A percentile compares a stretch with the other conserved stretches of the same genome.
These are phyloP conservation scores for Physocephala rufipes DNA, from an alignment of 2,888 invertebrate genomes.

Conservation along the genomic window DNA sequence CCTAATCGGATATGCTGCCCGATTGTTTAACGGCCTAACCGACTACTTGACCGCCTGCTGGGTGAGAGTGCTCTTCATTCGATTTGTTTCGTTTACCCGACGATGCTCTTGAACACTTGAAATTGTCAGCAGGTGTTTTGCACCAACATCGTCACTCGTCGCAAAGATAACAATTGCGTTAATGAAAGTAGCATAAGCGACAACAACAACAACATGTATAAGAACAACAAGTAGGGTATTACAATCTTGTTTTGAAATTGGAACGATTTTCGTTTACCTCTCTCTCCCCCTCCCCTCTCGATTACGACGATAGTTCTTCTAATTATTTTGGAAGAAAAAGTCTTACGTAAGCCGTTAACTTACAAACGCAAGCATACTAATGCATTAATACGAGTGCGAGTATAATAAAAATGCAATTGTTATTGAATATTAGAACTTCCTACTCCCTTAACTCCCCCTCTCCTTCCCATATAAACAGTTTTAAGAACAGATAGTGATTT, in stretches of 20 bases:
- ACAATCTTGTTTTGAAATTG: not conserved
- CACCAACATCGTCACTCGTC: conserved; percentile 49
- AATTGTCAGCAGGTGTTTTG: conserved; percentile 66
- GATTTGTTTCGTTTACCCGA: conserved; percentile 27
- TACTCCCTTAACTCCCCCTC: too few relatives aligned
- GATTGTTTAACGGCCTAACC: not conserved
- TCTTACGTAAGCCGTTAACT: too few relatives aligned
- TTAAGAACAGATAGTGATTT: too few relatives aligned
- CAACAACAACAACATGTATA: conserved; percentile 33
- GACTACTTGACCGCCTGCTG: not conserved
- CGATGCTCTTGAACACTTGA: conserved; percentile 56
- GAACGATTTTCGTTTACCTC: conserved; percentile 2
- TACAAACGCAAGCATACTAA: too few relatives aligned
- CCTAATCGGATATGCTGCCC: too few relatives aligned
- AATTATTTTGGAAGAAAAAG: too few relatives aligned
- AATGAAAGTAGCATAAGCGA: conserved; percentile 25
- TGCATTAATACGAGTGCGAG: too few relatives aligned
- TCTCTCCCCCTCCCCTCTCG: not conserved
- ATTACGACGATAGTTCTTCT: too few relatives aligned
- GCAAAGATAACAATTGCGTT: conserved; percentile 20
- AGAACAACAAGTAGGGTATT: not conserved
- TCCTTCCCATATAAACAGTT: too few relatives aligned
- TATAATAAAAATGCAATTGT: too few relatives aligned
- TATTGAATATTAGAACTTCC: too few relatives aligned
- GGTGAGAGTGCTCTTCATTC: not conserved